Conservation (phyloP, 1,140 invertebrate genomes). For the Drosophila prosaltans region DNA sequence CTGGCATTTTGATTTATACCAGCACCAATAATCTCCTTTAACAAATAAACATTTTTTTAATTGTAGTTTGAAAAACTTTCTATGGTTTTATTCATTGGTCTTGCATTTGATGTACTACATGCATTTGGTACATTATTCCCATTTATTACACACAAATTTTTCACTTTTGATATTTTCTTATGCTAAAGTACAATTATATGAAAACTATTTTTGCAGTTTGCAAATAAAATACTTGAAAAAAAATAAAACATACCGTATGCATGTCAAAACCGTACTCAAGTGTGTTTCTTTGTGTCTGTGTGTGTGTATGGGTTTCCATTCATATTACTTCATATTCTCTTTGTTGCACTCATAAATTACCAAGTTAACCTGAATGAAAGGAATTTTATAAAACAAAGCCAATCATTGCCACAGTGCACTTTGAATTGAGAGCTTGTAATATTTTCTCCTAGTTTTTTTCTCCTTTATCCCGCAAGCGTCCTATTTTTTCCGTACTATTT, state of each 20-base stretch:
- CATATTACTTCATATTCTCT: conserved; percentile 2
- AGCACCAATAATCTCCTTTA: too few species aligned
- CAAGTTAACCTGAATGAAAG: conserved; percentile 9
- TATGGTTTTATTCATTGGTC: too few species aligned
- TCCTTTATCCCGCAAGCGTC: conserved; percentile 17
- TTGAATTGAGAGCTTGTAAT: conserved; percentile 17
- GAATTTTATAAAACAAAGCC: conserved; percentile 47
- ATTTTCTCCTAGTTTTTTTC: conserved; percentile 1
- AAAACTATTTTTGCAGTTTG: too few species aligned
- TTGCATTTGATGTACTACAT: too few species aligned
- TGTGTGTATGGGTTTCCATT: not conserved
- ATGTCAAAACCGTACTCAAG: not conserved
- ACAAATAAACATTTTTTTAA: too few species aligned
- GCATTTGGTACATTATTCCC: too few species aligned
- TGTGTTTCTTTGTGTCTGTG: not conserved
- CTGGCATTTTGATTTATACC: too few species aligned
- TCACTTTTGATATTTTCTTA: too few species aligned
- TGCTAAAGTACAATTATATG: too few species aligned
- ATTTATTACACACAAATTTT: too few species aligned
- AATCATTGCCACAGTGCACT: conserved; percentile 58
- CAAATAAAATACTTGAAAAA: not conserved
- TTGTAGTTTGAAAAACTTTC: too few species aligned
- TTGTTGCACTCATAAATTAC: conserved; percentile 4
- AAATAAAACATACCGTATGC: not conserved
- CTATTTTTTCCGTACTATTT: conserved; percentile 16